Percentiles rank a stretch among this genome's conserved stretches.
phyloP scores from a whole-genome alignment of 1,140 invertebrate species.

The Euwallacea similis region DNA sequence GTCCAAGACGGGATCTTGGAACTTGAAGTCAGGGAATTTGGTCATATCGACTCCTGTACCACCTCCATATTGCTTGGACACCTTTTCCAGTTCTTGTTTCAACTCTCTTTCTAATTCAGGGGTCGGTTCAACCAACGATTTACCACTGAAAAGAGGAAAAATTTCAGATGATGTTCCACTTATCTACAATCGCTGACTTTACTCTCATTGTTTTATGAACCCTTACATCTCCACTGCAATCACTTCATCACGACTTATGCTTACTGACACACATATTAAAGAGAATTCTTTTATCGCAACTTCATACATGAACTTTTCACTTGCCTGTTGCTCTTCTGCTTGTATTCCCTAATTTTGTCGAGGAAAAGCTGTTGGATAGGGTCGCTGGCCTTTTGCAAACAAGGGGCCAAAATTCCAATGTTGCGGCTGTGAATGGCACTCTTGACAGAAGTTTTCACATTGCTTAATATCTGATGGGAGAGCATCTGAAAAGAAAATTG shows the following conservation, averaged over 20 bases:
- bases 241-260: not conserved
- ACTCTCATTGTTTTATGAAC: not conserved
- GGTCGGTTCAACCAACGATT: slow-evolving; percentile 79
- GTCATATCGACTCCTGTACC: slow-evolving; percentile 78
- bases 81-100: slow-evolving; percentile 76
- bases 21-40: slow-evolving; percentile 84
- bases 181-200: not conserved
- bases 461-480: slow-evolving; percentile 39
- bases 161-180: not conserved
- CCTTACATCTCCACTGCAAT: not conserved
- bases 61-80: slow-evolving; percentile 77
- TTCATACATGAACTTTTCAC: slow-evolving; percentile 34
- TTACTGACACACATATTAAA: not conserved
- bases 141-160: slow-evolving; percentile 62
- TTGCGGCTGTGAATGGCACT: slow-evolving; percentile 61
- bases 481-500: slow-evolving; percentile 16
- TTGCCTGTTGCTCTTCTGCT: slow-evolving; percentile 70
- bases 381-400: slow-evolving; percentile 74
- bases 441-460: slow-evolving; percentile 41
- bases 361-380: slow-evolving; percentile 93
- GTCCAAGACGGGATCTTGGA: slow-evolving; percentile 68
- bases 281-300: not conserved
- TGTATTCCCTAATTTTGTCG: slow-evolving; percentile 91
- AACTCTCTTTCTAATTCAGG: slow-evolving; percentile 75
- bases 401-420: slow-evolving; percentile 68